Base-by-base conservation (phyloP, 2,113 vertebrate species). In the Cyanistes caeruleus region DNA sequence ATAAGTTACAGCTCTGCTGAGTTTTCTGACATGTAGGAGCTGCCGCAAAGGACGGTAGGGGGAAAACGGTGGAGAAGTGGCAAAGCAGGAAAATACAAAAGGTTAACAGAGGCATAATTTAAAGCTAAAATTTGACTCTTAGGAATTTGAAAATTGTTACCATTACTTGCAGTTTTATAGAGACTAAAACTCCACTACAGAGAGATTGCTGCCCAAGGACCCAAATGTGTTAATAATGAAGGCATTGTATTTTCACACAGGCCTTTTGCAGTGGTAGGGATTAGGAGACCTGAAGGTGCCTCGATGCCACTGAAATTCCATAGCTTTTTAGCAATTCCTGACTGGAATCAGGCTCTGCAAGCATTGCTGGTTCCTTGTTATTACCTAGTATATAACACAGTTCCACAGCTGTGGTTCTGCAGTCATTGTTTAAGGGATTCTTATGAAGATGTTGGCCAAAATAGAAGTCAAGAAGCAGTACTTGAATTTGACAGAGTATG, bases 41-140 rank as follows among this genome's bases (percentile, higher is more conserved):
- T 95, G 53, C 48, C 7, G 2, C 1, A 1, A 51, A 55, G 37
- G 20, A 13, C 10, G 15, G n/a, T 3, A 58, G 30, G 10, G 0
- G 0, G 28, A 64, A 53, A 21, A 46, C 15, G 33, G 18, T 12
- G 41, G 11, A 55, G 24, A 91, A 72, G 9, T 41, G 25, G n/a
- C 27, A 23, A 62, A 87, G 63, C 35, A n/a, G n/a, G 31, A 76
- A 77, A 60, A 77, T 25, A 16, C 0, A 13, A 2, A 58, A 41
- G 11, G 55, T 81, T 68, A 62, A 62, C 37, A 76, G 31, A 58
- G 14, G 27, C 18, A 51, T 84, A 33, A 91, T 64, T 53, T n/a
- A 64, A 85, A 86, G 49, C 41, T 90, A 59, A 64, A 60, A 48
- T 51, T 18, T 90, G 46, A 87, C 51, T 19, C 39, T 30, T 33